Base-by-base conservation (phyloP, 2,797 vertebrate species). In the Danio choprae region DNA sequence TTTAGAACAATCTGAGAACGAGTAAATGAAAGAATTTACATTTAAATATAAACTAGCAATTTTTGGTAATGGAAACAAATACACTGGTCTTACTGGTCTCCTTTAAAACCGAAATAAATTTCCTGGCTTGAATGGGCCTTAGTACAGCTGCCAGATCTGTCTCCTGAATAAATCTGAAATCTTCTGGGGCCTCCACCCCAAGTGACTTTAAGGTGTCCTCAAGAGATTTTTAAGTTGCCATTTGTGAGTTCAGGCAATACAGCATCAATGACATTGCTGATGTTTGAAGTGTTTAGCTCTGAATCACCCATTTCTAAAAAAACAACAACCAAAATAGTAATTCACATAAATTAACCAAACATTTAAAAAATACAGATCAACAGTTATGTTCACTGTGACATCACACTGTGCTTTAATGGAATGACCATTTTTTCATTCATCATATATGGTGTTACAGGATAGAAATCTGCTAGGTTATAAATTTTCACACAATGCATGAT, bases 401-500 rank as follows among this genome's bases (percentile, higher is more conserved):
- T 55, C 75, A 77, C 75, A 38, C 51, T 77, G 60, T 77, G 74
- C 62, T 77, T 77, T 65, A 77, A 67, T 77, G 62, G 50, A 67
- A 77, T 56, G 4, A 77, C 38, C 36, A 3, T 40, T 56, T 67
- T 77, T 53, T 50, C 46, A 77, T 67, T 77, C 48, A 77, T 77
- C 63, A 77, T 58, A 65, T 67, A 77, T 36, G 50, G 76, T 53
- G 74, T 76, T 51, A 56, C 77, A 68, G 74, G 74, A 77, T 77
- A 77, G 50, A 77, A 77, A 77, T 77, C 75, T 77, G 75, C 50
- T 38, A 77, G 62, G 75, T 77, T 38, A 58, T 55, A 77, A 63
- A 68, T 77, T 53, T 65, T 77, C 62, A 77, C 50, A 56, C 63
- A 67, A 5, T 77, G 75, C 63, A 77, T 68, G 77, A 75, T 63